Conservation (phyloP, 53 echinoderm and acorn worm genomes). For the Hippasteria phrygiana region DNA sequence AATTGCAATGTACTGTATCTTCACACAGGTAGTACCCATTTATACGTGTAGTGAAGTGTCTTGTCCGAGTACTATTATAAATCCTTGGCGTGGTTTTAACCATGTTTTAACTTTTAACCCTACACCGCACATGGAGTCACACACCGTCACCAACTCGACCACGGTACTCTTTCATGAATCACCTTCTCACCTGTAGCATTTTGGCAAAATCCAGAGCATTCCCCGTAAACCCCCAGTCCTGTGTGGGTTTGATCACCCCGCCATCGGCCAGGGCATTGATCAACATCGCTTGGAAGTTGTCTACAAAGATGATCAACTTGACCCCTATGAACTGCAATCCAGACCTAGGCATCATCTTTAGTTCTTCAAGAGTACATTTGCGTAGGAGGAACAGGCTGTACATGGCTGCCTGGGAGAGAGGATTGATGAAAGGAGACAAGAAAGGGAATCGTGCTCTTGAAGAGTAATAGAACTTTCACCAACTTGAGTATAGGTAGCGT, state of each 20-base stretch:
- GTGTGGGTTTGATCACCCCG: conserved; percentile 31
- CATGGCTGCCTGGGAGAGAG: conserved; percentile 54
- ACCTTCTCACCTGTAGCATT: conserved; percentile 57
- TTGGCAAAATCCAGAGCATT: conserved; percentile 37
- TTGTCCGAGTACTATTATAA: no score
- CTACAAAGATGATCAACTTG: conserved; percentile 51
- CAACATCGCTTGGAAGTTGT: conserved; percentile 56
- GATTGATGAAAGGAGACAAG: background rate
- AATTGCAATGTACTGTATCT: no score
- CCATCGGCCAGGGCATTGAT: conserved; percentile 32
- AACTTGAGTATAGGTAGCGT: no score
- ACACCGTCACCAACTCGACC: no score
- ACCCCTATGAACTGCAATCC: conserved; percentile 52
- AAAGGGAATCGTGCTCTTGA: no score
- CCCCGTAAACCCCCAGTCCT: background rate
- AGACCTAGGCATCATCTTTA: conserved; percentile 55
- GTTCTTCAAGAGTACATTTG: conserved; percentile 59
- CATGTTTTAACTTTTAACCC: no score
- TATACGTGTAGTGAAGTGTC: no score
- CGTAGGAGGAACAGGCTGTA: conserved; percentile 57
- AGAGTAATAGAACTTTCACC: background rate
- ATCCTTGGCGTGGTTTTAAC: no score
- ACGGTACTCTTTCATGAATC: no score
- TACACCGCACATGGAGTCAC: no score
- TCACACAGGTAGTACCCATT: no score